Evolutionary conservation across 1,140 invertebrate genomes (phyloP).

Genomic region (Meloidogyne chitwoodi): DNA sequence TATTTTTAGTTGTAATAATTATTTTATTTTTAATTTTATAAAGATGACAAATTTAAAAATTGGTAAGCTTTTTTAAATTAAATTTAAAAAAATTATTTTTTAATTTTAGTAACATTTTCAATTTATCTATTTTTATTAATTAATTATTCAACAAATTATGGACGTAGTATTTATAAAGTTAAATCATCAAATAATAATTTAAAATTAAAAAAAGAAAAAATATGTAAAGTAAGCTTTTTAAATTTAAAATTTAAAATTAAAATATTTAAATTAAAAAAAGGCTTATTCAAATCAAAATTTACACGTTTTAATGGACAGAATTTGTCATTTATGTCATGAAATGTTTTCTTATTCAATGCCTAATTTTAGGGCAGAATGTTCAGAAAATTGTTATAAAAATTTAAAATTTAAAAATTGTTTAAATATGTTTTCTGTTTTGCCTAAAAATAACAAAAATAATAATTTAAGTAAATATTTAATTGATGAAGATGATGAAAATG

Average conservation of each 20-base stretch:
- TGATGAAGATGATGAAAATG: not conserved
- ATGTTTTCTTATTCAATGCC: constrained; percentile 45
- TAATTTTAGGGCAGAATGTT: constrained; percentile 43
- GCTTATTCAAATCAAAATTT: constrained; percentile 7
- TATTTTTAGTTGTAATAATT: no score
- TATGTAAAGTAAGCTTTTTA: not conserved
- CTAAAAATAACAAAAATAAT: not conserved
- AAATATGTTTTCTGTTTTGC: constrained; percentile 13
- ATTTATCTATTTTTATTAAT: not conserved
- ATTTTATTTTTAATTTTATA: no score
- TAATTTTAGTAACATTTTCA: not conserved
- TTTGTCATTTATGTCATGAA: constrained; percentile 51
- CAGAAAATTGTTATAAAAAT: constrained; percentile 13
- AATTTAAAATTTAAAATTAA: no score
- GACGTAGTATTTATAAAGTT: not conserved
- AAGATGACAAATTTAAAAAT: not conserved
- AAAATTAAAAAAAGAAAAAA: not conserved
- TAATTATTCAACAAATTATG: not conserved
- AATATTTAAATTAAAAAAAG: not conserved
- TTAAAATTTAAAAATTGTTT: constrained; percentile 5
- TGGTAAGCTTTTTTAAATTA: not conserved
- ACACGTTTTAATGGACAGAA: constrained; percentile 40
- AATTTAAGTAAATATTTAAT: not conserved
- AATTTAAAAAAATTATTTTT: not conserved
- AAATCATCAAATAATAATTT: not conserved